Base-by-base conservation (phyloP, 2,797 vertebrate species). In the Eulemur coronatus region DNA sequence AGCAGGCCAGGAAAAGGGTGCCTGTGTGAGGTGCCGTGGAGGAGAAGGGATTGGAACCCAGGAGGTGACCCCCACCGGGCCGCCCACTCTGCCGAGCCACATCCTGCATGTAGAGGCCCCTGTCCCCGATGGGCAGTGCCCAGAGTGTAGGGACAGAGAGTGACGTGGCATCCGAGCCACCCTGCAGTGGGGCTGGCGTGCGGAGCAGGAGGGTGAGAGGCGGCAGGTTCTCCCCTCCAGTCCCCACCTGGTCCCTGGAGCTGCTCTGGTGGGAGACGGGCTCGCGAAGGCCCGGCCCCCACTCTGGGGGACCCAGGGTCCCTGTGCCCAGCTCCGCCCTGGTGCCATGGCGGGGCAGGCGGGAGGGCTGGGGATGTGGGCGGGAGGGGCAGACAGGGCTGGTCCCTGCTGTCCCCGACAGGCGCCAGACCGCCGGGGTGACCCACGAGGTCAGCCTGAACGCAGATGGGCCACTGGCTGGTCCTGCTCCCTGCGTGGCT, bases 11-110 rank as follows among this genome's bases (percentile, higher is more conserved):
- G 75, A 57, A 48, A 14, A 41, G 55, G 46, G 81, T 48, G 0
- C 43, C 17, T 1, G 7, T 9, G 7, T 10, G 35, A 46, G 24
- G 52, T 2, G 7, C 18, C 8, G 24, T 8, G 15, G 81, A 0
- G 1, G 26, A 20, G 10, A 13, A 33, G 38, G 38, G 43, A 4
- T 5, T 50, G 2, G 75, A 63, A 46, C 52, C 48, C 59, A 80
- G 41, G 30, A 38, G 50, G 33, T 15, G 11, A 10, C 30, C 41
- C 41, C 28, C 12, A 9, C 52, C 5, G 3, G 65, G n/a, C 72
- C 35, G 1, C 72, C 70, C 35, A 52, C 63, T 52, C n/a, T 41
- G 89, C 17, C 4, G 41, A 76, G 18, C 41, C 69, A 30, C 69
- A 35, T 76, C 69, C 76, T 61, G 61, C 38, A 18, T 38, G 67